Conservation (phyloP, 2,888 invertebrate species). For the Trichopoda pennipes region DNA sequence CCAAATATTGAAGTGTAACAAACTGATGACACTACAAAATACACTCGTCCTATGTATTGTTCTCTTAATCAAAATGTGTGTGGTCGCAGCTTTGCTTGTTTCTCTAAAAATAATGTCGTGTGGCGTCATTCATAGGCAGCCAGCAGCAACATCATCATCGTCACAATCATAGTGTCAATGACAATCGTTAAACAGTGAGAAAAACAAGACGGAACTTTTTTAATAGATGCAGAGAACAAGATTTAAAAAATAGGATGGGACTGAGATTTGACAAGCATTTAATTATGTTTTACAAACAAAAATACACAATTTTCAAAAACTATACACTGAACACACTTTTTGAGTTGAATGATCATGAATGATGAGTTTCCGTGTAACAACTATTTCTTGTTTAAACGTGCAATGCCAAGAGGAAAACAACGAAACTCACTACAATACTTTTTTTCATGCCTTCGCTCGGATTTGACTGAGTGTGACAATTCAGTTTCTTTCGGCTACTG, state of each 20-base stretch:
- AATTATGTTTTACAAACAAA: conserved; percentile 67
- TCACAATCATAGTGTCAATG: conserved; percentile 59
- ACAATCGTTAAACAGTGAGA: conserved; percentile 60
- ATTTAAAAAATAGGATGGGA: conserved; percentile 70
- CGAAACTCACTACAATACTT: conserved; percentile 26
- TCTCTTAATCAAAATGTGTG: conserved; percentile 60
- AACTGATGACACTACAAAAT: neutral
- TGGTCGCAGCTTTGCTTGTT: conserved; percentile 56
- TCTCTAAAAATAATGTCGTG: conserved; percentile 64
- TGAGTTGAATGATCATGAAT: conserved; percentile 62
- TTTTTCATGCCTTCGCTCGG: conserved; percentile 47
- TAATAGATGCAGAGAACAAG: conserved; percentile 30
- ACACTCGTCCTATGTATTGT: conserved; percentile 27
- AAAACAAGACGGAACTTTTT: conserved; percentile 45
- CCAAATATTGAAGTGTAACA: conserved; percentile 36
- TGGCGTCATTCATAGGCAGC: conserved; percentile 71
- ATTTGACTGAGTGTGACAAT: conserved; percentile 55
- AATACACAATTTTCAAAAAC: conserved; percentile 26
- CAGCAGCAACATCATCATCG: conserved; percentile 52
- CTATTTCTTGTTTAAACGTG: conserved; percentile 54
- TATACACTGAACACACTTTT: conserved; percentile 38
- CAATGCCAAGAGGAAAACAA: conserved; percentile 25
- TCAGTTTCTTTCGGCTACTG: conserved; percentile 27
- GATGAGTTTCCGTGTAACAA: conserved; percentile 61
- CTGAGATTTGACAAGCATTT: conserved; percentile 72